Evolutionary conservation across 2,797 vertebrate genomes (phyloP).

Genomic region (Chloroceryle amazona): DNA sequence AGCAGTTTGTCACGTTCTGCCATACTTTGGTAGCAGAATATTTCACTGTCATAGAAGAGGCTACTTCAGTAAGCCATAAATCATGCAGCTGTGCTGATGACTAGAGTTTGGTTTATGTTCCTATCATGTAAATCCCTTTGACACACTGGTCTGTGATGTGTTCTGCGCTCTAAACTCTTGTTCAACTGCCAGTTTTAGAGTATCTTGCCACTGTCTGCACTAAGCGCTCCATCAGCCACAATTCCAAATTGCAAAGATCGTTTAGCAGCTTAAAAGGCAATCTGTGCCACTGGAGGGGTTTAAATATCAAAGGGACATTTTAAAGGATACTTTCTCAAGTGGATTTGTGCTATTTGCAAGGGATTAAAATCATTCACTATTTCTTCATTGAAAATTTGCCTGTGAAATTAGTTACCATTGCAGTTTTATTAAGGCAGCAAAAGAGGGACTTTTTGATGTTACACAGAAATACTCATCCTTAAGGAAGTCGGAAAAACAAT

Average conservation of each 20-base stretch:
- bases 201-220: not conserved
- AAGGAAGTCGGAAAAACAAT: not conserved
- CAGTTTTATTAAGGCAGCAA: not conserved
- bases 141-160: not conserved
- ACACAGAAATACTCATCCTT: not conserved
- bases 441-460: not conserved
- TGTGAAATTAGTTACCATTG: not conserved
- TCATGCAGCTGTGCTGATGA: not conserved
- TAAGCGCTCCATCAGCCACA: not conserved
- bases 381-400: not conserved
- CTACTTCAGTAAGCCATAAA: not conserved
- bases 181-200: not conserved
- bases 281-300: not conserved
- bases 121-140: slow-evolving; percentile 3
- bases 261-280: slow-evolving; percentile 6
- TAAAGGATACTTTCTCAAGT: not conserved
- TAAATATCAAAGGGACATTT: slow-evolving; percentile 24
- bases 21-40: not conserved
- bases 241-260: not conserved
- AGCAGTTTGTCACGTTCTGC: not conserved
- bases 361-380: slow-evolving; percentile 11
- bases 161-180: not conserved
- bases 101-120: not conserved
- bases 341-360: slow-evolving; percentile 33
- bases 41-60: not conserved